Evolutionary conservation across 2,113 vertebrate genomes (phyloP), one percentile per base, ranked within the genome.

Genomic region (Carollia perspicillata): DNA sequence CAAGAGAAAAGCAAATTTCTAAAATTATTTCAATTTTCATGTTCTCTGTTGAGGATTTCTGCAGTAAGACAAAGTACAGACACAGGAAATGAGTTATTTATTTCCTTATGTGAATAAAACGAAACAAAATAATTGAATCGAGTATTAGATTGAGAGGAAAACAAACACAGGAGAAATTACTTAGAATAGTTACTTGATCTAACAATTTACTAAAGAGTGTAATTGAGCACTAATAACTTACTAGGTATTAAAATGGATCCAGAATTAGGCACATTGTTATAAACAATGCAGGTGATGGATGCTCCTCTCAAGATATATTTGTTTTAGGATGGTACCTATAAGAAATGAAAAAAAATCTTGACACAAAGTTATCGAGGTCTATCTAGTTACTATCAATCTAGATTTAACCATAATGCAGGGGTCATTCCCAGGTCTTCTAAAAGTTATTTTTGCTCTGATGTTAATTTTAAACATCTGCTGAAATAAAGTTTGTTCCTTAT

Each of bases 21-120:
- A 58, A 89, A 92, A 87, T 81, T 95, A 42, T 96, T 92, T 90
- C 23, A 35, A 87, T 84, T 96, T 95, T 71, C 1, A 84, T 94
- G 89, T 95, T 77, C 60, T 77, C 8, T 91, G 72, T 18, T 79
- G 30, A 66, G 78, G 23, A 66, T 90, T 81, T 49, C 20, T 40
- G 10, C 1, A 92, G 18, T 17, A 84, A 92, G 17, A 8, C 35
- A 68, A 71, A 88, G 16, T 40, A 60, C 11, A 84, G 33, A 53
- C 4, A 78, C 60, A 79, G 75, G 4, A 91, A 40, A 8, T 60
- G 9, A 44, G 13, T 33, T 93, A 9, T 28, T 55, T 47, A 87
- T 74, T 86, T 95, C 14, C 20, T 91, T 74, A 77, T 28, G 44
- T 65, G 18, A 68, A 68, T 91, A 79, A 83, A 60, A 33, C 8